Evolutionary conservation across 2,113 vertebrate genomes (phyloP).

Genomic region (Caranx melampygus): DNA sequence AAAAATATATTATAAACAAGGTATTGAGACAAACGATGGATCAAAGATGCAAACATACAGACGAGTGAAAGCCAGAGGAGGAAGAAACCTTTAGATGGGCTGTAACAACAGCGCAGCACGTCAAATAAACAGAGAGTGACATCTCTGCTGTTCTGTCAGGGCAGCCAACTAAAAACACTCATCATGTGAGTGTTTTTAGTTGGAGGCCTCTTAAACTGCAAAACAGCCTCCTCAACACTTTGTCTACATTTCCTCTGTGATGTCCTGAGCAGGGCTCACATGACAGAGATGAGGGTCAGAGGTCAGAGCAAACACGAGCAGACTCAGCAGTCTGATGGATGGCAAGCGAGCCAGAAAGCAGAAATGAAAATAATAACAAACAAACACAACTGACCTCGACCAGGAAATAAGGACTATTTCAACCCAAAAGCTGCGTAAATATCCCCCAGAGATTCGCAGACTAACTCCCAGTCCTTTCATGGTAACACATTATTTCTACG

Average conservation of each 20-base stretch:
- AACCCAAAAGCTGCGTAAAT: neutral
- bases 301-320: slow-evolving; percentile 49
- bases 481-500: slow-evolving; percentile 15
- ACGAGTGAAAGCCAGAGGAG: neutral
- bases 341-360: slow-evolving; percentile 48
- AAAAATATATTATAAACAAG: slow-evolving; percentile 16
- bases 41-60: neutral
- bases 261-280: slow-evolving; percentile 47
- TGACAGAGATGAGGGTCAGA: slow-evolving; percentile 49
- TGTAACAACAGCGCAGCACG: neutral
- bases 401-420: neutral
- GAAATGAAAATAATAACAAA: slow-evolving; percentile 71
- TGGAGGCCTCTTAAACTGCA: slow-evolving; percentile 13
- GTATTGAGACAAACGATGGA: slow-evolving; percentile 7
- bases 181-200: neutral
- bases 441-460: neutral
- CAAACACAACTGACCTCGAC: slow-evolving; percentile 26
- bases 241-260: slow-evolving; percentile 61
- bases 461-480: neutral
- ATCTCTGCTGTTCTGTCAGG: no score
- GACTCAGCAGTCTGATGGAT: slow-evolving; percentile 44
- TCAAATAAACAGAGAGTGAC: neutral
- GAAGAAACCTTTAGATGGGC: neutral
- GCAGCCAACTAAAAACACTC: neutral
- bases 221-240: slow-evolving; percentile 51